Base-by-base conservation (phyloP, 2,888 invertebrate species). In the Idaea biselata region DNA sequence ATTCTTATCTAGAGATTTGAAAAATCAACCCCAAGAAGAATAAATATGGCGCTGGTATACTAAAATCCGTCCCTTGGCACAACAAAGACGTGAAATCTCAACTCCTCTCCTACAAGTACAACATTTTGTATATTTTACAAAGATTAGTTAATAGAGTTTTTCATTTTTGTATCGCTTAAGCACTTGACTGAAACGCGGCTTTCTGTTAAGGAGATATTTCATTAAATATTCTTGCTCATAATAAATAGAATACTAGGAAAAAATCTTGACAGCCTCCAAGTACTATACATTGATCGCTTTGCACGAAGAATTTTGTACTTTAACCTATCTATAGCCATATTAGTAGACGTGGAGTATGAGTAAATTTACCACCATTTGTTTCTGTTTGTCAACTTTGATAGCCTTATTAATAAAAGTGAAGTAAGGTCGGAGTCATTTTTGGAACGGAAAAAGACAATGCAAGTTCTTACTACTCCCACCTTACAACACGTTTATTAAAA, bases 31-130 rank as follows among this genome's bases (percentile, higher is more conserved):
- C 25, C 5, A 25, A 25, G 25, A 25, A 25, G 25, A 3, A 25
- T 25, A 25, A 25, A 14, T 44, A 44, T 44, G 14, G 14, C 44
- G 14, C 11, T 11, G 44, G 44, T 14, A 3, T 73, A 73, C 80
- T 73, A 73, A 77, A 80, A 79, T 86, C 88, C 88, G 87, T 89
- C 88, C 88, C 84, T 84, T 83, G 85, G 85, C 87, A 86, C 86
- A 83, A 80, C 73, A 78, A 76, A 77, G 69, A 76, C 80, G 76
- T 77, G 76, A 81, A 83, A 86, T 85, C 84, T 84, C 83, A 80
- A 76, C 73, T 71, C 73, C 70, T 77, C 74, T 80, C 74, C 72
- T 77, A 77, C 78, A 77, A 74, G 68, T 72, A 72, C 68, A 70
- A 71, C 56, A 56, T 58, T 66, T 66, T 33, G 25, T 32, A 58